A percentile compares a stretch with the other conserved stretches of the same genome.
Conservation (phyloP, 1,140 invertebrate species). For the Drosophila gunungcola region DNA sequence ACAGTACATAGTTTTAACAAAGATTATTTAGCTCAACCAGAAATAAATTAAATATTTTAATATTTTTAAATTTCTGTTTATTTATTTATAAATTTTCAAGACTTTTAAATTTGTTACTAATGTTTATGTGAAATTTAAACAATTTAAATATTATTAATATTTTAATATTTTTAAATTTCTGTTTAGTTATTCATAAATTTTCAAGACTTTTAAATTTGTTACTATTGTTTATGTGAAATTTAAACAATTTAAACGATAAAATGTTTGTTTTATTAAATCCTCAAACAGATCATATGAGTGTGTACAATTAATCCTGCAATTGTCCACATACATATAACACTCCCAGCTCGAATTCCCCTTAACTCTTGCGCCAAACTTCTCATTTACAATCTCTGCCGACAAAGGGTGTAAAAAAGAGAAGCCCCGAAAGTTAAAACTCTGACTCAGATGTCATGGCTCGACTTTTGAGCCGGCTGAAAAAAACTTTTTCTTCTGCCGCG, state of each 20-base stretch:
- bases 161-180: too few species aligned
- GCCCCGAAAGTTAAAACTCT: constrained; percentile 46
- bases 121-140: too few species aligned
- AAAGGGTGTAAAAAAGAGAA: constrained; percentile 39
- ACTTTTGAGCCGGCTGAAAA: constrained; percentile 69
- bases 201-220: too few species aligned
- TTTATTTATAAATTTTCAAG: too few species aligned
- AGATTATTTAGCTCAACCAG: too few species aligned
- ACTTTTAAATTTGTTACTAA: too few species aligned
- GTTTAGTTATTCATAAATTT: background rate
- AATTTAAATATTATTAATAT: too few species aligned
- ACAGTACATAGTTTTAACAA: too few species aligned
- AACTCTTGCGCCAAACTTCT: constrained; percentile 13
- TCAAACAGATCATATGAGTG: background rate
- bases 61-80: too few species aligned
- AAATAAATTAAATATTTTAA: too few species aligned
- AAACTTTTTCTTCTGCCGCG: constrained; percentile 59
- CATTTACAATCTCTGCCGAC: constrained; percentile 38
- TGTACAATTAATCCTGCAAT: background rate
- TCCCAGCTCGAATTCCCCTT: background rate
- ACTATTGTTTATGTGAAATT: too few species aligned
- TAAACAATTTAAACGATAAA: too few species aligned
- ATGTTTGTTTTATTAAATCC: background rate
- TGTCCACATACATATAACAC: background rate
- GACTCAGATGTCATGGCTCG: constrained; percentile 66